These are phyloP conservation scores for Megaustenia siamemsis DNA, from an alignment of 2,888 invertebrate genomes.

Conservation along the genomic window DNA sequence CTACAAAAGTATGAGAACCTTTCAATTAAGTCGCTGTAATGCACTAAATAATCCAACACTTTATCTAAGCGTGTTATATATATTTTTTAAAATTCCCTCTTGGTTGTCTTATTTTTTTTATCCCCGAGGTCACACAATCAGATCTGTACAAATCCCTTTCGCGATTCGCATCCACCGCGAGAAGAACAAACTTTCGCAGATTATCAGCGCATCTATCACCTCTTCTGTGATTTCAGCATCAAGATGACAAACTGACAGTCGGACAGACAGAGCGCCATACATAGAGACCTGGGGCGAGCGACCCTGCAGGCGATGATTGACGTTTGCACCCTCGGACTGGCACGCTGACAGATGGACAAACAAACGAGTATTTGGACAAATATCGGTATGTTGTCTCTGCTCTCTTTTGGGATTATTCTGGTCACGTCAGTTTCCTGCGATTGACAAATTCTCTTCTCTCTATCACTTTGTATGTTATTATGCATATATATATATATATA, in stretches of 20 bases:
- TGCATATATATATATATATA: too few relatives aligned
- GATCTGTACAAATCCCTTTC: neutral
- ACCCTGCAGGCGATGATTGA: constrained; percentile 33
- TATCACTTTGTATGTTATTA: neutral
- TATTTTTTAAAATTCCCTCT: neutral
- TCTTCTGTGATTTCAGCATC: constrained; percentile 4
- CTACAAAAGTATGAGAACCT: too few relatives aligned
- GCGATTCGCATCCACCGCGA: neutral
- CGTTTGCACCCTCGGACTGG: constrained; percentile 17
- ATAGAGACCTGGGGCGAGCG: neutral
- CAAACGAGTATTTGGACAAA: constrained; percentile 16
- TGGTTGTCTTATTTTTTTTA: neutral
- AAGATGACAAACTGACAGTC: constrained; percentile 32
- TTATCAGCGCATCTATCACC: neutral
- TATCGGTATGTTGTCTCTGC: neutral
- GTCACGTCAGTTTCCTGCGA: neutral
- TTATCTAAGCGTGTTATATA: neutral
- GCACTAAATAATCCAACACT: too few relatives aligned
- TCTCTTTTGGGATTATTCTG: neutral
- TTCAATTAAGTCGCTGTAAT: too few relatives aligned
- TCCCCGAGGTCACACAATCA: neutral
- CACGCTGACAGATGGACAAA: constrained; percentile 9
- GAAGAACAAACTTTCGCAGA: constrained; percentile 17
- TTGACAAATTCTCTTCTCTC: neutral
- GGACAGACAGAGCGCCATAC: constrained; percentile 32